These are phyloP conservation scores for Lophotriccus pileatus DNA, from an alignment of 2,797 vertebrate species.

Conservation along the genomic window DNA sequence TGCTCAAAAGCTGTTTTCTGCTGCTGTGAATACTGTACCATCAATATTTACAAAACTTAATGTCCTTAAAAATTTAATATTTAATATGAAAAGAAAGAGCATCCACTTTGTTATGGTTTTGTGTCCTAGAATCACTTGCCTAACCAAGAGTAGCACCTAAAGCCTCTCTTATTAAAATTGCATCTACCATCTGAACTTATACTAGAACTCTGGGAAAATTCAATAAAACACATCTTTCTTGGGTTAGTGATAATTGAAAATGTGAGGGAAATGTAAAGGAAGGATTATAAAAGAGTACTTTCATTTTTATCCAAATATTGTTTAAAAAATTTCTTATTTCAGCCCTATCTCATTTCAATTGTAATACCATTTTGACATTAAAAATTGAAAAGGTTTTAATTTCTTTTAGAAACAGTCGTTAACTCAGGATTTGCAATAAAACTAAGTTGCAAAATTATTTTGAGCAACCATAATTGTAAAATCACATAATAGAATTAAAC, in stretches of 20 bases:
- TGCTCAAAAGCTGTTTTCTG: background rate
- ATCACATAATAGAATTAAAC: slow-evolving; percentile 4
- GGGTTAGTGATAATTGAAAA: background rate
- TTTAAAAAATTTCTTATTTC: background rate
- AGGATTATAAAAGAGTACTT: background rate
- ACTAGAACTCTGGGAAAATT: background rate
- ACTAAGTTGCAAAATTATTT: slow-evolving; percentile 52
- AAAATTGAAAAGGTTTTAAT: background rate
- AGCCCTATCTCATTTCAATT: background rate
- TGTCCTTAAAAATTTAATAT: background rate
- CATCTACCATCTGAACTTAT: background rate
- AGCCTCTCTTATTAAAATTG: background rate
- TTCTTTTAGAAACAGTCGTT: slow-evolving; percentile 67
- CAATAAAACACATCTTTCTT: background rate
- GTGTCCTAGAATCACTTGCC: background rate
- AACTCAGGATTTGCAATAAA: slow-evolving; percentile 59
- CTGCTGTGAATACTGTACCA: background rate
- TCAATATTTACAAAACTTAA: background rate
- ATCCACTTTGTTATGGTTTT: background rate
- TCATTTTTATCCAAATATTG: background rate
- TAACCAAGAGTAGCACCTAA: background rate
- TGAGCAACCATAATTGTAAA: background rate
- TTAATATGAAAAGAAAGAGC: background rate
- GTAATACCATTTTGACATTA: background rate
- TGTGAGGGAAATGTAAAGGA: background rate